Conservation (phyloP, 2,113 vertebrate species). For the Dermatemys mawii region DNA sequence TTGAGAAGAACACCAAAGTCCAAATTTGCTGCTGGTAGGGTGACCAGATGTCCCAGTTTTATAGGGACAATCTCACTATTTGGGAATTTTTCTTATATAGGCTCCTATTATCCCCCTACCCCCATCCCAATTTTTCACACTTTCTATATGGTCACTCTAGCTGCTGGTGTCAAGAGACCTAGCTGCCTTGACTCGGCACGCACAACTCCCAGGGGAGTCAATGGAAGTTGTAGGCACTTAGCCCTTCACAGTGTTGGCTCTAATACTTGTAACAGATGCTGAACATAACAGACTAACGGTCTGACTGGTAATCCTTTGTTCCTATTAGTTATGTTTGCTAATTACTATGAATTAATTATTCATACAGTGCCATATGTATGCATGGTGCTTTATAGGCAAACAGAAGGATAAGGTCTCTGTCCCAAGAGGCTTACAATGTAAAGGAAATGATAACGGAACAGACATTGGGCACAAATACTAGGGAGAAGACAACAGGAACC, state of each 20-base stretch:
- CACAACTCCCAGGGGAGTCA: neutral
- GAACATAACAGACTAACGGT: neutral
- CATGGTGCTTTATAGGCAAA: neutral
- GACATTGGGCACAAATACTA: neutral
- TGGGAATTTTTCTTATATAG: no score
- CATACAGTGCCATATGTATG: accelerated
- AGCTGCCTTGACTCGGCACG: neutral
- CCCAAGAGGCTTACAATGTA: neutral
- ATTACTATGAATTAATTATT: constrained; percentile 27
- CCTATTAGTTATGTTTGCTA: neutral
- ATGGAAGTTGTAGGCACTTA: accelerated
- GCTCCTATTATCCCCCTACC: no score
- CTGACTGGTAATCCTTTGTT: neutral
- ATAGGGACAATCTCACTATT: no score
- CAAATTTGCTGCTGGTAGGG: neutral
- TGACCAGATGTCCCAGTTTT: no score
- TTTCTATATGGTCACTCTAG: no score
- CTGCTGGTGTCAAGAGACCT: neutral
- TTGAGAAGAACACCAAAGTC: neutral
- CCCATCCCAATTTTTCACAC: no score
- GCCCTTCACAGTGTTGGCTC: accelerated
- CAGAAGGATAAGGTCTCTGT: neutral
- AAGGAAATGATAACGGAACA: neutral
- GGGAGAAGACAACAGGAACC: neutral
- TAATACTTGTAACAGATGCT: neutral